Percentiles rank a stretch among this genome's conserved stretches.
phyloP scores from a whole-genome alignment of 1,140 invertebrate genomes.

The Lucilia sericata region DNA sequence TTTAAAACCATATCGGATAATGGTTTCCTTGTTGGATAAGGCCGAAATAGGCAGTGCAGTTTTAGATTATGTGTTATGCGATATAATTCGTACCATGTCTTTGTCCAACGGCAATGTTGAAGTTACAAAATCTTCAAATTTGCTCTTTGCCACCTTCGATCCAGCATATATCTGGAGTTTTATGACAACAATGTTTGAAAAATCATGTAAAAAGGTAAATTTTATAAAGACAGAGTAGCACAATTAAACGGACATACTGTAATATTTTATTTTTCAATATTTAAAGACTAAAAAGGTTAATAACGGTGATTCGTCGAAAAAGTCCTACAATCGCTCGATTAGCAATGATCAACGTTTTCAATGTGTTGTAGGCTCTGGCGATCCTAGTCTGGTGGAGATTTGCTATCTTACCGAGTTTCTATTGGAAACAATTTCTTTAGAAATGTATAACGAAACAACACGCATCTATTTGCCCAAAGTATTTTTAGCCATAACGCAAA shows the following conservation, averaged over 20 bases:
- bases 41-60: constrained; percentile 89
- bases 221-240: neutral
- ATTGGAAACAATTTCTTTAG: constrained; percentile 82
- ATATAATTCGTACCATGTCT: constrained; percentile 80
- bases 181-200: constrained; percentile 78
- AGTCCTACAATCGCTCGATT: neutral
- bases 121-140: constrained; percentile 86
- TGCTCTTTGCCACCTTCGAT: constrained; percentile 87
- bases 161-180: constrained; percentile 90
- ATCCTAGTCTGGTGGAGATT: constrained; percentile 74
- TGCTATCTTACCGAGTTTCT: constrained; percentile 83
- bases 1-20: constrained; percentile 84
- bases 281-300: constrained; percentile 4
- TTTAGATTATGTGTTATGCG: constrained; percentile 86
- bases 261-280: neutral
- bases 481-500: constrained; percentile 75
- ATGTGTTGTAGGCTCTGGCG: constrained; percentile 73
- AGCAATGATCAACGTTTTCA: constrained; percentile 56
- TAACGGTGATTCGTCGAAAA: neutral
- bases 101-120: constrained; percentile 66
- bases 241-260: neutral
- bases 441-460: constrained; percentile 84
- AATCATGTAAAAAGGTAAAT: constrained; percentile 71
- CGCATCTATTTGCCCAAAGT: constrained; percentile 83
- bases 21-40: constrained; percentile 90